Evolutionary conservation across 1,140 invertebrate genomes (phyloP).

Genomic region (Cataglyphis hispanica): DNA sequence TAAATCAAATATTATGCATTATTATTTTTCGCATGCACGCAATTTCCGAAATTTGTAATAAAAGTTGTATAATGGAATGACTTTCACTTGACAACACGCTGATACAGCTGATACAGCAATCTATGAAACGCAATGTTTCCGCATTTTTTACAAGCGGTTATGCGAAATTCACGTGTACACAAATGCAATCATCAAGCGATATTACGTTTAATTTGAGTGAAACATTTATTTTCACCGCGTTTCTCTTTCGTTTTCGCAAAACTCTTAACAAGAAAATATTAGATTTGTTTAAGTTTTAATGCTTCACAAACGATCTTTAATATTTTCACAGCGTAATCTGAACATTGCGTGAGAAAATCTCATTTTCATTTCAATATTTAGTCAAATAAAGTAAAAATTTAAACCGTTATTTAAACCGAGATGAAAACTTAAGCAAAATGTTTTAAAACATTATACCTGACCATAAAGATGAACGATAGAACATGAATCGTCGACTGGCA

Average conservation of each 20-base stretch:
- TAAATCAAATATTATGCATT: conserved; percentile 28
- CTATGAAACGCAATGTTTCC: not conserved
- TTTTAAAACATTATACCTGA: not conserved
- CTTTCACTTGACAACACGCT: not conserved
- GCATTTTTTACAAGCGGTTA: conserved; percentile 4
- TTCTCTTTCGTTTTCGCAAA: not conserved
- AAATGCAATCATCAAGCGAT: not conserved
- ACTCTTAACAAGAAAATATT: conserved; percentile 3
- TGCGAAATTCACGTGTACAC: not conserved
- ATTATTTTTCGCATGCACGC: not conserved
- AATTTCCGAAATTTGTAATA: conserved; percentile 18
- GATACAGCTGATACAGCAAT: conserved; percentile 19
- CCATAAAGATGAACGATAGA: not conserved
- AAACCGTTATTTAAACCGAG: not conserved
- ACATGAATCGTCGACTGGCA: not conserved
- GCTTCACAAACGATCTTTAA: conserved; percentile 18
- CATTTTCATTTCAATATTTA: conserved; percentile 29
- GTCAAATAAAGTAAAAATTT: conserved; percentile 8
- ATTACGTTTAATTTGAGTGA: not conserved
- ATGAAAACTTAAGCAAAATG: conserved; percentile 7
- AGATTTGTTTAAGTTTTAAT: conserved; percentile 26
- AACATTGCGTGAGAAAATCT: not conserved
- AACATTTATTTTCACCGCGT: not conserved
- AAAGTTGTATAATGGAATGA: conserved; percentile 31
- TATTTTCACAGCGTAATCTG: not conserved